These are phyloP conservation scores for Oppia nitens DNA, from an alignment of 1,140 invertebrate species.

Conservation along the genomic window DNA sequence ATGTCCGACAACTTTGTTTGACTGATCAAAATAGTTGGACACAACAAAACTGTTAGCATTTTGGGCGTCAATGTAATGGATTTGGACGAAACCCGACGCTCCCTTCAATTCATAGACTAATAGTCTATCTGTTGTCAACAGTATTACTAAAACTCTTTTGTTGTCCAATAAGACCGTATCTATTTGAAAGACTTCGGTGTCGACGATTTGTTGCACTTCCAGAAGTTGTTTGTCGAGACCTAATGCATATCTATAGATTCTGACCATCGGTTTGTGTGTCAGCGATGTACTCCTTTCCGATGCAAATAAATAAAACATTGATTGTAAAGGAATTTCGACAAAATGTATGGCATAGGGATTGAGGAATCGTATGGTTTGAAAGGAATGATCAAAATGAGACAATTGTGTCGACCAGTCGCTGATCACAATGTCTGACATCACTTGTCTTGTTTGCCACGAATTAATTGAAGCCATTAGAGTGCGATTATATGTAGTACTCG, in stretches of 20 bases:
- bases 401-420: not conserved
- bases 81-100: constrained; percentile 14
- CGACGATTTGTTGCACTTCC: constrained; percentile 2
- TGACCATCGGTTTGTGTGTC: not conserved
- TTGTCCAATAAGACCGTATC: not conserved
- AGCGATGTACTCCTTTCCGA: not conserved
- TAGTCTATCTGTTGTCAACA: not conserved
- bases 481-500: not conserved
- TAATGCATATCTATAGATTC: constrained; percentile 2
- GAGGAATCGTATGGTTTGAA: not conserved
- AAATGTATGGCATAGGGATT: constrained; percentile 1
- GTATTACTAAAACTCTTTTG: constrained; percentile 5
- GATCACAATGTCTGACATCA: not conserved
- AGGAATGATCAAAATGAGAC: not conserved
- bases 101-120: constrained; percentile 15
- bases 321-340: not conserved
- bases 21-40: not conserved
- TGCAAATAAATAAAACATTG: not conserved
- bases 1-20: not conserved
- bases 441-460: not conserved
- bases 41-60: not conserved
- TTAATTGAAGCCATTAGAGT: not conserved
- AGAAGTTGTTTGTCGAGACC: not conserved
- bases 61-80: constrained; percentile 6
- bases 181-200: not conserved